These are phyloP conservation scores for Hymenochirus boettgeri DNA, from an alignment of 2,113 vertebrate species.

Conservation along the genomic window DNA sequence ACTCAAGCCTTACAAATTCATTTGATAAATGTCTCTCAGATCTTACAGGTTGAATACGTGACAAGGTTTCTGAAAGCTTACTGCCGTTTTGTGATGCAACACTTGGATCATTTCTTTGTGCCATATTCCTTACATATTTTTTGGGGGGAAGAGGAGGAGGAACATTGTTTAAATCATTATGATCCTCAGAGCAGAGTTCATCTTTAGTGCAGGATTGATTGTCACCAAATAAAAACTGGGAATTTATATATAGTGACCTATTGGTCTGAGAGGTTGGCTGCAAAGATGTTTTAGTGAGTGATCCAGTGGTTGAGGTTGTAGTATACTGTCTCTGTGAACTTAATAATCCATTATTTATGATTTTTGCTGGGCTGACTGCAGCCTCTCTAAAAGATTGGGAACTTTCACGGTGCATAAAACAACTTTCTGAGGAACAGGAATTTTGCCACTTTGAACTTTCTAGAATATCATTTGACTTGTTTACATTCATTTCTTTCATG, in stretches of 20 bases:
- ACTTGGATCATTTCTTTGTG: slow-evolving; percentile 44
- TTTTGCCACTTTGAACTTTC: slow-evolving; percentile 1
- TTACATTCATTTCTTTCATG: slow-evolving; percentile 1
- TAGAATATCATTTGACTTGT: not conserved
- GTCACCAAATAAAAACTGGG: slow-evolving; percentile 30
- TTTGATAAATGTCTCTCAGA: slow-evolving; percentile 35
- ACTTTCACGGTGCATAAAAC: slow-evolving; percentile 8
- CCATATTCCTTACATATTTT: slow-evolving; percentile 53
- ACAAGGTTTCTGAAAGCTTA: slow-evolving; percentile 30
- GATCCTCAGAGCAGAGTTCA: slow-evolving; percentile 39
- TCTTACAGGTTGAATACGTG: slow-evolving; percentile 3
- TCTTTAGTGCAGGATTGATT: slow-evolving; percentile 28
- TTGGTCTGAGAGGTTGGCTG: not conserved
- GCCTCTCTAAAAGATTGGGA: not conserved
- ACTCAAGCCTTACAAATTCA: slow-evolving; percentile 37
- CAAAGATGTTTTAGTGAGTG: not conserved
- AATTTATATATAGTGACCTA: slow-evolving; percentile 22
- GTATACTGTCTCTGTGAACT: not conserved
- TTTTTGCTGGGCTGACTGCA: not conserved
- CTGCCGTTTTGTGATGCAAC: slow-evolving; percentile 1
- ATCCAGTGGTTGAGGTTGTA: not conserved
- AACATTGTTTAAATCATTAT: slow-evolving; percentile 43
- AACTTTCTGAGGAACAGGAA: slow-evolving; percentile 5
- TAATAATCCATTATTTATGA: not conserved
- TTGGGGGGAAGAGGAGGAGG: slow-evolving; percentile 77